These are phyloP conservation scores for Rhagonycha lutea DNA, from an alignment of 2,888 invertebrate species.

Conservation along the genomic window DNA sequence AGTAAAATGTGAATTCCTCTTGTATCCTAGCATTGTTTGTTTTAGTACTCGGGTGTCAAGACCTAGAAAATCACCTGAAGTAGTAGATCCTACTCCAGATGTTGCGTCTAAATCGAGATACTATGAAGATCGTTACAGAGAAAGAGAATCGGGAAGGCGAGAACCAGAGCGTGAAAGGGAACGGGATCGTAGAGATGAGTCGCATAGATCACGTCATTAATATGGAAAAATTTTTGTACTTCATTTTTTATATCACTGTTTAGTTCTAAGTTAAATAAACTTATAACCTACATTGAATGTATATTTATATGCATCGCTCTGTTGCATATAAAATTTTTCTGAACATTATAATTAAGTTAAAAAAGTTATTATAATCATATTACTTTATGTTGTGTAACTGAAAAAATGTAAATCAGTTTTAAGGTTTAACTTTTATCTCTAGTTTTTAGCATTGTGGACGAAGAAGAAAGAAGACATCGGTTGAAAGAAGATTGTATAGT, in stretches of 20 bases:
- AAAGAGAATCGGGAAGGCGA: slow-evolving; percentile 63
- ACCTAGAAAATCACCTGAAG: slow-evolving; percentile 66
- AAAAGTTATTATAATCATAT: background rate
- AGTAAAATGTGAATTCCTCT: background rate
- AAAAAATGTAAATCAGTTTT: background rate
- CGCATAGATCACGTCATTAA: slow-evolving; percentile 73
- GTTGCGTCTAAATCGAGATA: slow-evolving; percentile 67
- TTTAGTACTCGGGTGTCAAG: slow-evolving; percentile 44
- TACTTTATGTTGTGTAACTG: background rate
- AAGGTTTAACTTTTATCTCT: background rate
- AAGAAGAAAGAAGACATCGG: slow-evolving; percentile 36
- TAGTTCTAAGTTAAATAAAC: background rate
- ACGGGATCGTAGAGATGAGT: slow-evolving; percentile 69
- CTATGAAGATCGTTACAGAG: slow-evolving; percentile 87
- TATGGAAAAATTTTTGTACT: background rate
- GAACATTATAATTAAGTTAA: slow-evolving; percentile 6
- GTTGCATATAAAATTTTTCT: background rate
- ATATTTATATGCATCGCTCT: slow-evolving; percentile 2
- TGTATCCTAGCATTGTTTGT: slow-evolving; percentile 4
- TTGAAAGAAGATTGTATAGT: slow-evolving; percentile 46
- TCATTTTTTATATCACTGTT: background rate
- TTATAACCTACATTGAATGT: background rate
- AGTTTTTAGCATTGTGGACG: background rate
- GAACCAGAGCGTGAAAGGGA: slow-evolving; percentile 67
- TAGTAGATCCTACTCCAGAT: slow-evolving; percentile 55